These are phyloP conservation scores for Parasteatoda lunata DNA, from an alignment of 2,888 invertebrate species.

Conservation along the genomic window DNA sequence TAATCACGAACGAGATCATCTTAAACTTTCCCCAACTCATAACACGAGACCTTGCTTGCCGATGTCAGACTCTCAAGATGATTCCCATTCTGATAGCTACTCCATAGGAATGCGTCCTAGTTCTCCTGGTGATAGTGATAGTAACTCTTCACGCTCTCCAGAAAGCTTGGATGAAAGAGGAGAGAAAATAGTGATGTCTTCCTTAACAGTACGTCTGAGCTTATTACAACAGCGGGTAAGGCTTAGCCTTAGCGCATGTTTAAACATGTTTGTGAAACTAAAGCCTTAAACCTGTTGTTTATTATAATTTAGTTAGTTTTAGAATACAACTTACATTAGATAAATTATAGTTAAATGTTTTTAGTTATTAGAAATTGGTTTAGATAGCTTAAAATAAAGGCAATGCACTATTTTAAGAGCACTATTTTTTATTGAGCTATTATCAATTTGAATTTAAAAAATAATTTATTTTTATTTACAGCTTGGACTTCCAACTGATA, in stretches of 20 bases:
- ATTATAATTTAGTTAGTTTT: not conserved
- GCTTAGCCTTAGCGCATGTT: not conserved
- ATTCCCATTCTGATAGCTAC: constrained; percentile 42
- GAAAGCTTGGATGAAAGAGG: constrained; percentile 51
- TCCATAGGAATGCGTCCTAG: constrained; percentile 37
- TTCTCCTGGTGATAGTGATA: constrained; percentile 49
- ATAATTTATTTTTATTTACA: constrained; percentile 9
- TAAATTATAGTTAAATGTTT: no score
- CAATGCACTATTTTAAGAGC: no score
- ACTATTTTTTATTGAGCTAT: no score
- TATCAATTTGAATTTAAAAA: no score
- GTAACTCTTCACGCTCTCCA: constrained; percentile 50
- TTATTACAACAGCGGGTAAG: constrained; percentile 63
- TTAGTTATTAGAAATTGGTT: no score
- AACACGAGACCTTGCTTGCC: not conserved
- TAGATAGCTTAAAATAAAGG: no score
- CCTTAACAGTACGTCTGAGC: constrained; percentile 35
- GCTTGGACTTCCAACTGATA: constrained; percentile 57
- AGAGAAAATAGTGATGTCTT: constrained; percentile 48
- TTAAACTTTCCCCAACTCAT: not conserved
- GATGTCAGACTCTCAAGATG: constrained; percentile 50
- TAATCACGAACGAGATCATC: constrained; percentile 20
- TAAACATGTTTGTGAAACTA: not conserved
- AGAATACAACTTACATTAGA: no score
- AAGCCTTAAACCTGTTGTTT: not conserved